phyloP scores from a whole-genome alignment of 2,113 vertebrate genomes.

The Ceuthmochares aereus region DNA sequence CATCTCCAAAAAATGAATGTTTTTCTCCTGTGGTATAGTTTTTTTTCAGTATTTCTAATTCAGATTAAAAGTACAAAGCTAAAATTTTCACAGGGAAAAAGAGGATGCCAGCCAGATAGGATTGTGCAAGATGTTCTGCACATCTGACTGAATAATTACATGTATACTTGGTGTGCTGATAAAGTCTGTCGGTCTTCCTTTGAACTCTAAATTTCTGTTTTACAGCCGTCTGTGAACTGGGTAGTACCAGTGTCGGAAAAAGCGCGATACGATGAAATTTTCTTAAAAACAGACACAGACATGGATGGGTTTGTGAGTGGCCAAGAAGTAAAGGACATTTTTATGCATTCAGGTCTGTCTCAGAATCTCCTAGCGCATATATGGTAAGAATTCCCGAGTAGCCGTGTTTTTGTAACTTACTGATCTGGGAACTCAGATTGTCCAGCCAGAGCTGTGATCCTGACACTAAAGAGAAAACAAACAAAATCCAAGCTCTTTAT shows the following conservation, averaged over 20 bases:
- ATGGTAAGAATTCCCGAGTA: slow-evolving; percentile 80
- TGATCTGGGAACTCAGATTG: neutral
- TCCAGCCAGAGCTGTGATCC: neutral
- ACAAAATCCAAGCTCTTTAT: neutral
- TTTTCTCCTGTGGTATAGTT: neutral
- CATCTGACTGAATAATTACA: rapidly evolving
- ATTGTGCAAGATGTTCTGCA: neutral
- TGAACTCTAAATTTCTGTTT: neutral
- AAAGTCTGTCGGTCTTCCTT: neutral
- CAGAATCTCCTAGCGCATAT: slow-evolving; percentile 94
- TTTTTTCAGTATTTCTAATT: neutral
- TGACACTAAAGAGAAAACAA: neutral
- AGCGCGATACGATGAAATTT: slow-evolving; percentile 92
- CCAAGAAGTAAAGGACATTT: slow-evolving; percentile 96
- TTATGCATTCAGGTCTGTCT: slow-evolving; percentile 95
- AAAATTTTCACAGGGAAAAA: neutral
- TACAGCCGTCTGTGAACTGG: slow-evolving; percentile 87
- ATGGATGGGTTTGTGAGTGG: slow-evolving; percentile 95
- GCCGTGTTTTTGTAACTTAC: neutral
- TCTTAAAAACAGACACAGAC: slow-evolving; percentile 93
- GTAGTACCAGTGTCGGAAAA: slow-evolving; percentile 91
- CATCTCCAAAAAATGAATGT: neutral
- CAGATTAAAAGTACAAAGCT: neutral
- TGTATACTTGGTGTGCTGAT: neutral
- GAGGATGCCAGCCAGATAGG: neutral